Evolutionary conservation across 2,888 invertebrate species (phyloP).

Genomic region (Lasioglossum villosulum): DNA sequence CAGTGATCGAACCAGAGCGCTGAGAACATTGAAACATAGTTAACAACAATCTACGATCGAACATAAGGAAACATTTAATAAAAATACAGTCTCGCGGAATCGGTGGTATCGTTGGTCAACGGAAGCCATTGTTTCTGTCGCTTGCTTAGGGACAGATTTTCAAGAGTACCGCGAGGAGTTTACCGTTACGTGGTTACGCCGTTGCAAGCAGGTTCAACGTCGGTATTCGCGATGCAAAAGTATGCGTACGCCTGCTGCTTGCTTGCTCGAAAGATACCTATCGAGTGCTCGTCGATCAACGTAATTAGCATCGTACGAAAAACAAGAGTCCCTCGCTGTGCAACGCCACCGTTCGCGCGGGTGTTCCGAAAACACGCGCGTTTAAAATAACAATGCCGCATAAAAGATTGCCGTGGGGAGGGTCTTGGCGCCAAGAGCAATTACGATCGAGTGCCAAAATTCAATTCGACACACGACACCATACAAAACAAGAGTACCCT

Average conservation of each 20-base stretch:
- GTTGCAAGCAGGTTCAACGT: slow-evolving; percentile 74
- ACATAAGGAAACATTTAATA: too few relatives aligned
- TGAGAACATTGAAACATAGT: too few relatives aligned
- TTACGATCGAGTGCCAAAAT: slow-evolving; percentile 43
- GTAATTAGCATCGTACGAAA: neutral
- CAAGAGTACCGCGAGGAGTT: slow-evolving; percentile 67
- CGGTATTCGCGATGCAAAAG: slow-evolving; percentile 68
- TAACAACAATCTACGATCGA: too few relatives aligned
- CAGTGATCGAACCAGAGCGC: too few relatives aligned
- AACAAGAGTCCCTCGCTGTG: neutral
- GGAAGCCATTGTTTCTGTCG: slow-evolving; percentile 46
- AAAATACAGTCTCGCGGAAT: slow-evolving; percentile 52
- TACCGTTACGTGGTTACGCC: slow-evolving; percentile 76
- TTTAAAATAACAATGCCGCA: slow-evolving; percentile 47
- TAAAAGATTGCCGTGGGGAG: slow-evolving; percentile 12
- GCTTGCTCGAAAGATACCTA: neutral
- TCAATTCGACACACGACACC: slow-evolving; percentile 28
- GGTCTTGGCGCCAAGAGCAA: slow-evolving; percentile 28
- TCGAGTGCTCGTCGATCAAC: neutral
- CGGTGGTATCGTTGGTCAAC: neutral
- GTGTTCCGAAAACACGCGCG: slow-evolving; percentile 17
- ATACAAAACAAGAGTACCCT: slow-evolving; percentile 14
- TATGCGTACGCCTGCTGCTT: slow-evolving; percentile 21
- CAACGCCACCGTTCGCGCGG: neutral
- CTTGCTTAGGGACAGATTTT: slow-evolving; percentile 53